Conservation (phyloP, 1,140 invertebrate genomes). For the Zaprionus africanus region DNA sequence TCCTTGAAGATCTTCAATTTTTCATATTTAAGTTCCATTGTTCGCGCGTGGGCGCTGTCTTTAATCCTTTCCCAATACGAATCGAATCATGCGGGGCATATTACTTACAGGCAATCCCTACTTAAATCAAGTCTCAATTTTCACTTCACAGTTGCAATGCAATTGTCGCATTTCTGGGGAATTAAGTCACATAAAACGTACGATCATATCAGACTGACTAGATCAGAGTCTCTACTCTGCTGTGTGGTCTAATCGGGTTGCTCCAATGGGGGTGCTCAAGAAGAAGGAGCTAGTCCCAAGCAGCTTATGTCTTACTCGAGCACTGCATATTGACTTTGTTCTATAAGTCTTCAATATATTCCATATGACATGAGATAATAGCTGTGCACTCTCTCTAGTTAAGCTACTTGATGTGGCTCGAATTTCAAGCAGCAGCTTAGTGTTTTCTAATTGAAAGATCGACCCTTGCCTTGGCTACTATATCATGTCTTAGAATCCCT, state of each 20-base stretch:
- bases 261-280: conserved; percentile 17
- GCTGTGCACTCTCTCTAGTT: background rate
- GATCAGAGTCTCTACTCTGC: background rate
- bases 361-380: background rate
- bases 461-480: background rate
- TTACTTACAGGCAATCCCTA: conserved; percentile 35
- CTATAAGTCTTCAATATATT: background rate
- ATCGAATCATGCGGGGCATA: conserved; percentile 66
- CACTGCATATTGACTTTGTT: background rate
- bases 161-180: conserved; percentile 59
- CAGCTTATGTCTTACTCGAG: conserved; percentile 20
- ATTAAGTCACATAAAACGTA: conserved; percentile 72
- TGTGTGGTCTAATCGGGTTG: conserved; percentile 36
- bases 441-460: conserved; percentile 2
- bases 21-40: conserved; percentile 75
- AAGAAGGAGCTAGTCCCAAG: background rate
- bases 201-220: conserved; percentile 43
- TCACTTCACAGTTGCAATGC: conserved; percentile 27
- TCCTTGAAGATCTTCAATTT: conserved; percentile 54
- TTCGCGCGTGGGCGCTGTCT: conserved; percentile 42
- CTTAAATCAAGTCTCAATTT: conserved; percentile 16
- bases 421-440: background rate
- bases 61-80: conserved; percentile 60
- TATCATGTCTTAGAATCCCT: background rate
- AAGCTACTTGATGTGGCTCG: background rate